Evolutionary conservation across 2,888 invertebrate genomes (phyloP), one percentile per base, ranked within the genome.

Genomic region (Oxyteleia sp.): DNA sequence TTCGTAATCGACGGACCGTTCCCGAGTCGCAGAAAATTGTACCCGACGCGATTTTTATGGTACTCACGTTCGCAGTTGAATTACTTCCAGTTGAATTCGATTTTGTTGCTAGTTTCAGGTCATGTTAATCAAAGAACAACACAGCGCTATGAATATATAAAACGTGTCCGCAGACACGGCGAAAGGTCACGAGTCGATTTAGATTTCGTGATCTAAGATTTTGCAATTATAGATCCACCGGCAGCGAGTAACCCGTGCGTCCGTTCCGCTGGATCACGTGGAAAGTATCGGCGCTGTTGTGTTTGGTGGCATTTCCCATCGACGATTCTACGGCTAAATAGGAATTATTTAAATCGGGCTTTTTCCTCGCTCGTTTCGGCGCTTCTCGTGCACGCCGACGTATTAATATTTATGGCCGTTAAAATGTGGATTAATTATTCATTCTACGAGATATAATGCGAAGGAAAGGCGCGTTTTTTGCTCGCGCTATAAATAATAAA

Each of bases 41-140:
- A 53, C 23, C 49, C 32, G 64, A 38, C 26, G 64, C 57, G 64
- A 66, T 80, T 72, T 72, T 66, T 80, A 72, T 72, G 66, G 18
- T 20, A 38, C 59, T 80, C 80, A 66, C 80, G 80, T 80, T 61
- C 80, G 57, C 51, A 49, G 64, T 71, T 41, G 64, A 72, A 72
- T 72, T 68, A 72, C 72, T 80, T 71, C 64, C 66, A 80, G 79
- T 51, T 66, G 64, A 64, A 66, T 80, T 80, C 72, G 79, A 80
- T 80, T 80, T 66, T 80, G 72, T 80, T 72, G 35, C 51, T 35
- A 41, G 57, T 80, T 79, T 72, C 72, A 51, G 79, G 79, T 66
- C 79, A 66, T 80, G 79, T 72, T 80, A 72, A 80, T 71, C 79
- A 80, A 80, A 80, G 63, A 79, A 71, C 79, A 79, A 71, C 71